Base-by-base conservation (phyloP, 2,888 invertebrate species). In the Lumbricus terrestris region DNA sequence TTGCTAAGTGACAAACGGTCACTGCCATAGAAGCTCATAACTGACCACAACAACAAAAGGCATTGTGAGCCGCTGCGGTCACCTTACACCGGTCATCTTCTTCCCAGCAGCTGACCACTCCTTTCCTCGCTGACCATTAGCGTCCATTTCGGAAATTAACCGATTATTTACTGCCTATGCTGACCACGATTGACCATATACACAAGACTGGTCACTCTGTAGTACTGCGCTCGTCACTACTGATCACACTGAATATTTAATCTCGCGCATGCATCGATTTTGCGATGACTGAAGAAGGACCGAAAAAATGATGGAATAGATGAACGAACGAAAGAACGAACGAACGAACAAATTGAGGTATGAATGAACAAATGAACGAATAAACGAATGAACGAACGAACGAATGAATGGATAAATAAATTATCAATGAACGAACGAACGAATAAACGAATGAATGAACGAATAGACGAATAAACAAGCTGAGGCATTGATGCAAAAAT, bases 111-210 rank as follows among this genome's bases (percentile, higher is more conserved):
- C 69, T 69, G 69, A n/a, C 69, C 69, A 69, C 69, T 29, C n/a
- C 69, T n/a, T n/a, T n/a, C 23, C 37, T 18, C 35, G n/a, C 35
- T 37, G 85, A 37, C 85, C 85, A 85, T 35, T 35, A 85, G 29
- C 85, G 35, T 85, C 85, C 35, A 35, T 85, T 85, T 85, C 85
- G 85, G 37, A 85, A 85, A 85, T 85, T 85, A 85, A 85, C 85
- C 85, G 37, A 85, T 34, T 85, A 85, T 85, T 85, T 85, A 85
- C 85, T 16, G 85, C 37, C 85, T 35, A 16, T 23, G 35, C 35
- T 35, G 34, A 85, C 85, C 85, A 85, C 20, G 85, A 35, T 34
- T 85, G 85, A 85, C 85, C 69, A n/a, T n/a, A n/a, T n/a, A n/a
- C n/a, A 69, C 69, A 69, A 69, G 69, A 13, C n/a, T 69, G 69